Evolutionary conservation across 2,113 vertebrate species (phyloP).

Genomic region (Phocoena phocoena): DNA sequence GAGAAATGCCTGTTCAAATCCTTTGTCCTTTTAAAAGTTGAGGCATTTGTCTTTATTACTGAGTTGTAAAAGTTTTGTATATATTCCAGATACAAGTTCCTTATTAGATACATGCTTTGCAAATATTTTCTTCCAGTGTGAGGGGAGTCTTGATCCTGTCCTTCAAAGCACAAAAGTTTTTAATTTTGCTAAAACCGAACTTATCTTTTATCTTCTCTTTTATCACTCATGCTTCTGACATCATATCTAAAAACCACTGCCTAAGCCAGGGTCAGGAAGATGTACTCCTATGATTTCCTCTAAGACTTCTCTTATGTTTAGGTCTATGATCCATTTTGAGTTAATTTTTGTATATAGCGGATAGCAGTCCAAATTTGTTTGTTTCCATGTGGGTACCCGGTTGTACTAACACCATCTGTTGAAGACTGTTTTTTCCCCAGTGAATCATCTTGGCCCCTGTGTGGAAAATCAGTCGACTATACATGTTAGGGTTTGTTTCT

Average conservation of each 20-base stretch:
- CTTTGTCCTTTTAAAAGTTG: neutral
- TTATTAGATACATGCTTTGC: neutral
- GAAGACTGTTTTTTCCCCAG: neutral
- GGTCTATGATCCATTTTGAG: neutral
- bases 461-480: neutral
- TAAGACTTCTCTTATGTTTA: neutral
- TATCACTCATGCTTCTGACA: neutral
- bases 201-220: neutral
- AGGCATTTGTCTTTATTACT: neutral
- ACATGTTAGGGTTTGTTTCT: neutral
- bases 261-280: neutral
- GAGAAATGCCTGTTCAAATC: neutral
- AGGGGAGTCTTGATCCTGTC: neutral
- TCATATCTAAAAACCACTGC: neutral
- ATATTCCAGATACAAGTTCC: neutral
- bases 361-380: neutral
- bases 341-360: neutral
- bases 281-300: neutral
- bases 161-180: neutral
- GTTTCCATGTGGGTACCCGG: neutral
- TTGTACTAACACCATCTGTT: neutral
- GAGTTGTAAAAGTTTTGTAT: neutral
- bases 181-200: neutral
- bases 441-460: neutral
- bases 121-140: neutral